phyloP scores from a whole-genome alignment of 1,140 invertebrate genomes.

The Holotrichia oblita region DNA sequence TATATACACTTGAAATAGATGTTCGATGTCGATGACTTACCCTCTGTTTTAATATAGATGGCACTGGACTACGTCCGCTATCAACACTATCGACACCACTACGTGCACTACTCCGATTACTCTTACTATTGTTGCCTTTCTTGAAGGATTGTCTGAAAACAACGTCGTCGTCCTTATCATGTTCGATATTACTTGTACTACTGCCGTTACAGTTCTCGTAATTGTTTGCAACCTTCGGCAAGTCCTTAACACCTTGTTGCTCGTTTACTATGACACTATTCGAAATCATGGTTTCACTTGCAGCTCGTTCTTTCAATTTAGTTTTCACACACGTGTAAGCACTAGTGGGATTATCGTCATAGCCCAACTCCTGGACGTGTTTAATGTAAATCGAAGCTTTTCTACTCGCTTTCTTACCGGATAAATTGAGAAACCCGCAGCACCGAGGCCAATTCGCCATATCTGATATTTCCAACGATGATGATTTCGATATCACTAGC shows the following conservation, averaged over 20 bases:
- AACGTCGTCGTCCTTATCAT: constrained; percentile 1
- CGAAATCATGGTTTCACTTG: neutral
- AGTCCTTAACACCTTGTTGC: neutral
- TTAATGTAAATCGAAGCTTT: neutral
- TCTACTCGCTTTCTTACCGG: neutral
- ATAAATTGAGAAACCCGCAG: neutral
- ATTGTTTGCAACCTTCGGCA: neutral
- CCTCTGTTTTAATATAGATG: constrained; percentile 11
- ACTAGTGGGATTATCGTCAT: neutral
- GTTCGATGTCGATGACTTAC: neutral
- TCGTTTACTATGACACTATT: neutral
- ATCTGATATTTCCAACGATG: neutral
- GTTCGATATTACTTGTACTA: neutral
- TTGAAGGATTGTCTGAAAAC: neutral
- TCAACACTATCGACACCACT: neutral
- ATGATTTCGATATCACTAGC: neutral
- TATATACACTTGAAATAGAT: no score
- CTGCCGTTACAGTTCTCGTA: neutral
- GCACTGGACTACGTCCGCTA: neutral
- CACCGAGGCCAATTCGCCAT: constrained; percentile 24
- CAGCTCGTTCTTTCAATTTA: neutral
- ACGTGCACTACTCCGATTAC: neutral
- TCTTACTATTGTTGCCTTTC: neutral
- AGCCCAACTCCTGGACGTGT: neutral
- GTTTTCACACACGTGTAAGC: neutral